Evolutionary conservation across 2,888 invertebrate genomes (phyloP), one percentile per base, ranked within the genome.

Genomic region (Lithosia quadra): DNA sequence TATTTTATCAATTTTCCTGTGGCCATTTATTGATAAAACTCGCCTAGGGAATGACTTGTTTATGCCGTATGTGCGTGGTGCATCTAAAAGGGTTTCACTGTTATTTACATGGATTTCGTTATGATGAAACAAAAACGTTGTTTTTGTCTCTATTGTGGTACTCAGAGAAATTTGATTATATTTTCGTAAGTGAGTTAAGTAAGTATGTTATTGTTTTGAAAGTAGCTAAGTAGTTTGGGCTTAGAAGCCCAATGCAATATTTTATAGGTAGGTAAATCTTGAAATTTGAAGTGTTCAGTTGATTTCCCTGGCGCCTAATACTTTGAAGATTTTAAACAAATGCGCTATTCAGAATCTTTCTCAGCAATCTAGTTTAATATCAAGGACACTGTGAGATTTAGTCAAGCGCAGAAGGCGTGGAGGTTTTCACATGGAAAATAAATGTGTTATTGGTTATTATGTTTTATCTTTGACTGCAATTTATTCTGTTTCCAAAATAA

Each of bases 1-100:
- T 88, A 88, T 91, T 90, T 89, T 90, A 90, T 91, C 88, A 88
- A 88, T 86, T 88, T 88, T 85, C 84, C 78, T 82, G 80, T 75
- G 80, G 74, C 82, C 69, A 69, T 72, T 75, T 81, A 80, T 81
- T 80, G 81, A 82, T 80, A 78, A 73, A 76, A 75, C 72, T 75
- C 77, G 71, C 67, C 67, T 55, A 60, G 81, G 80, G 75, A 75
- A 72, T 62, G 73, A 61, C 61, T 63, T 65, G 66, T 73, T 63
- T 75, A 69, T 76, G 65, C 57, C 55, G 61, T 56, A 9, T 67
- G n/a, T 64, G 24, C 59, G 63, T 59, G 49, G 60, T 71, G 68
- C 68, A 71, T 69, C 71, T 70, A 63, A 77, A 81, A 78, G 80
- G 75, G 77, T 77, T 78, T 62, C 55, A 56, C 58, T 65, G 68